Evolutionary conservation across 2,113 vertebrate species (phyloP).

Genomic region (Archocentrus centrarchus): DNA sequence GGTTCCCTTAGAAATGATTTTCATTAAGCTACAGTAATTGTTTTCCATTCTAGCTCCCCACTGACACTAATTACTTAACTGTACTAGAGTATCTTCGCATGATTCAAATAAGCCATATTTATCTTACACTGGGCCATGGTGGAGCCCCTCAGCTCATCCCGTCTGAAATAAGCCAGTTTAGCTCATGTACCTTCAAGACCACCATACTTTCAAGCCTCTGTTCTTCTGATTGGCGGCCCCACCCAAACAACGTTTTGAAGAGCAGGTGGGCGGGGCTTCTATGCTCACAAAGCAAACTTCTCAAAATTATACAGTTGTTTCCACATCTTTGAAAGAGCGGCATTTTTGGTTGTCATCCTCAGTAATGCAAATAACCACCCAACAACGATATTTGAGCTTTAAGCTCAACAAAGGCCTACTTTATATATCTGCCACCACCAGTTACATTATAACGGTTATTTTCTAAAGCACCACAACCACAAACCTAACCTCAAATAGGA

Average conservation of each 20-base stretch:
- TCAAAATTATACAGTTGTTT: background rate
- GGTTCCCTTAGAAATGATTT: background rate
- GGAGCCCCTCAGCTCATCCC: background rate
- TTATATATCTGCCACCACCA: no score
- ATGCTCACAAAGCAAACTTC: no score
- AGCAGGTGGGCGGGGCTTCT: background rate
- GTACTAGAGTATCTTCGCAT: background rate
- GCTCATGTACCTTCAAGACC: background rate
- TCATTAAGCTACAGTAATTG: background rate
- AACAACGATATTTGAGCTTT: background rate
- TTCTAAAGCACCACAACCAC: background rate
- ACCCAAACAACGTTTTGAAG: no score
- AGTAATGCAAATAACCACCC: background rate
- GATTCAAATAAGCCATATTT: no score
- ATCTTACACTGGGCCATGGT: rapidly evolving
- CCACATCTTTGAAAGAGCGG: background rate
- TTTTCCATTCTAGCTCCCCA: background rate
- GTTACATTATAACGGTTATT: background rate
- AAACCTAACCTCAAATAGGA: slow-evolving; percentile 4
- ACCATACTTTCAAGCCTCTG: background rate
- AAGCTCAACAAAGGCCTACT: background rate
- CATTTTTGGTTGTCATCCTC: no score
- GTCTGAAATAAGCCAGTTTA: background rate
- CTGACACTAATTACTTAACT: background rate
- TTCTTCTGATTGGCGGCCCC: background rate